A percentile compares a stretch with the other conserved stretches of the same genome.
These are phyloP conservation scores for Eudyptes chrysolophus DNA, from an alignment of 2,113 vertebrate species.

Conservation along the genomic window DNA sequence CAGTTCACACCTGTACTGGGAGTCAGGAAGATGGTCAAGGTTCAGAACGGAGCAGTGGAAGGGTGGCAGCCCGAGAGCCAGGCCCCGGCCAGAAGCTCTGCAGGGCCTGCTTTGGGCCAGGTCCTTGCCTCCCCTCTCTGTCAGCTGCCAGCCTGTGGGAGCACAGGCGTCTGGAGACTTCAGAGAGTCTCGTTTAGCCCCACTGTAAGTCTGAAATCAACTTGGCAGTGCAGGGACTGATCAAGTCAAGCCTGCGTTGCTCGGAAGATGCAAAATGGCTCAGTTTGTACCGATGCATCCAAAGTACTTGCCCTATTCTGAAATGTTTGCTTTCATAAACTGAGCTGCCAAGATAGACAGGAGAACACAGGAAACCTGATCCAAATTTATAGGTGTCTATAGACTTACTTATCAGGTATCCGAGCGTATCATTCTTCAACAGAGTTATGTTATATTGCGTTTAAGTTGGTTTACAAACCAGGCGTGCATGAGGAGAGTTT, in stretches of 20 bases:
- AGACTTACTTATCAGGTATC: not conserved
- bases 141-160: not conserved
- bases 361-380: not conserved
- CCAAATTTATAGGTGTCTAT: not conserved
- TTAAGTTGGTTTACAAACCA: not conserved
- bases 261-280: not conserved
- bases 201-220: accelerated
- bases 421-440: not conserved
- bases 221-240: accelerated
- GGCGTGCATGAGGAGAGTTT: not conserved
- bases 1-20: slow-evolving; percentile 79
- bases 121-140: not conserved
- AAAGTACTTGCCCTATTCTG: accelerated
- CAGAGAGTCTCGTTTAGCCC: not conserved
- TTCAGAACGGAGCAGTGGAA: not conserved
- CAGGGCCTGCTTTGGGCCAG: not conserved
- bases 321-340: not conserved
- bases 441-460: not conserved
- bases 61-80: not conserved
- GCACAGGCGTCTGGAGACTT: not conserved
- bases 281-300: not conserved
- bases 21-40: slow-evolving; percentile 27
- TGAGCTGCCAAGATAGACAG: not conserved
- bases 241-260: accelerated
- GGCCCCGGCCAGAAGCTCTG: not conserved